Conservation (phyloP, 2,113 vertebrate species). For the Thryonomys swinderianus region DNA sequence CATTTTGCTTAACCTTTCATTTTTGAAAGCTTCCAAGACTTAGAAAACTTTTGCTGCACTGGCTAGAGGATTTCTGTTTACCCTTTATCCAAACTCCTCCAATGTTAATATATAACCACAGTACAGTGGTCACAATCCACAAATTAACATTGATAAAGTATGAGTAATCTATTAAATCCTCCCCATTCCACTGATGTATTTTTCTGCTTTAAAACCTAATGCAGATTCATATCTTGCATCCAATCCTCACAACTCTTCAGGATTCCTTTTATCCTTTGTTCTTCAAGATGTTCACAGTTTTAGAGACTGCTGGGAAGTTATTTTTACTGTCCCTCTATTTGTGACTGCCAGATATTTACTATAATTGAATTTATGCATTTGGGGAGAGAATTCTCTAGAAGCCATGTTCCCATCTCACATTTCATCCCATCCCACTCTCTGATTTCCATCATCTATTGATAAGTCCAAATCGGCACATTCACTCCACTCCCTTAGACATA, state of each 20-base stretch:
- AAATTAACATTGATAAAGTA: background rate
- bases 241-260: background rate
- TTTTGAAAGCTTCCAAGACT: background rate
- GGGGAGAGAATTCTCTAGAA: background rate
- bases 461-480: background rate
- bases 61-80: background rate
- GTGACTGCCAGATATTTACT: background rate
- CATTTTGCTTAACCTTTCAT: background rate
- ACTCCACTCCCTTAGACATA: background rate
- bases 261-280: background rate
- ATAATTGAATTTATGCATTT: background rate
- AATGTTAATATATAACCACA: background rate
- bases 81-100: background rate
- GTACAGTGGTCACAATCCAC: background rate
- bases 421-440: fast-evolving
- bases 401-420: background rate
- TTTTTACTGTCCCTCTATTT: background rate
- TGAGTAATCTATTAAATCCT: background rate
- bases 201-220: background rate
- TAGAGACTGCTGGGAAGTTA: background rate
- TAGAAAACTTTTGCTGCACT: background rate
- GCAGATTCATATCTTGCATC: background rate
- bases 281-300: background rate
- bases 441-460: background rate
- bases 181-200: background rate